Base-by-base conservation (phyloP, 2,113 vertebrate genomes). In the Parus major region DNA sequence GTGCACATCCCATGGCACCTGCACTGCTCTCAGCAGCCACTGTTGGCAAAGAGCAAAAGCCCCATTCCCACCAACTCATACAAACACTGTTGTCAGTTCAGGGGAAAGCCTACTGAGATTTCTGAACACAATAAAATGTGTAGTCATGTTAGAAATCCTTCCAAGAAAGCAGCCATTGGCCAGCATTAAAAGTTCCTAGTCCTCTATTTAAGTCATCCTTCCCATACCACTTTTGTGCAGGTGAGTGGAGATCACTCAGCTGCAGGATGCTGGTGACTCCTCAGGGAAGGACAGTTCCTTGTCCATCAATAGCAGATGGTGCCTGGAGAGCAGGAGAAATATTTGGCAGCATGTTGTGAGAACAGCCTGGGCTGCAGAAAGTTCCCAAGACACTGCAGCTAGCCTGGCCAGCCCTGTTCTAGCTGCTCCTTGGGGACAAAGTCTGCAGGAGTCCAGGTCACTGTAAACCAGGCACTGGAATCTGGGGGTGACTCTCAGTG, bases 161-260 rank as follows among this genome's bases (percentile, higher is more conserved):
- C 39, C 27, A 75, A 39, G 64, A 83, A 91, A 83, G 29, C 44
- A 69, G 52, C 9, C 42, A 28, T 71, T 79, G 71, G 25, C 52
- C 60, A 75, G 52, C 21, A 61, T 50, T 35, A 41, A 15, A 56
- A 90, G 23, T 19, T 31, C 14, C 42, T 50, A 28, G 15, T 52
- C 33, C 49, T 70, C 5, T 44, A 4, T 21, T 23, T 21, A 77
- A 21, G n/a, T 44, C 33, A 47, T 49, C 41, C 31, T 49, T 50
- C 15, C 64, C 52, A 6, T 2, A 46, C 3, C 36, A 44, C 19
- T 59, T 68, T 41, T 29, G 35, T 55, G 57, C 59, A 41, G 53
- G n/a, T 0, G 6, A 86, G 25, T 1, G 2, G 24, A 33, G 12
- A 14, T 79, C 22, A n/a, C 29, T 59, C 0, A 1, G 16, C 2